Percentiles rank a stretch among this genome's conserved stretches.
phyloP scores from a whole-genome alignment of 2,888 invertebrate genomes.

The Pachymerium ferrugineum region DNA sequence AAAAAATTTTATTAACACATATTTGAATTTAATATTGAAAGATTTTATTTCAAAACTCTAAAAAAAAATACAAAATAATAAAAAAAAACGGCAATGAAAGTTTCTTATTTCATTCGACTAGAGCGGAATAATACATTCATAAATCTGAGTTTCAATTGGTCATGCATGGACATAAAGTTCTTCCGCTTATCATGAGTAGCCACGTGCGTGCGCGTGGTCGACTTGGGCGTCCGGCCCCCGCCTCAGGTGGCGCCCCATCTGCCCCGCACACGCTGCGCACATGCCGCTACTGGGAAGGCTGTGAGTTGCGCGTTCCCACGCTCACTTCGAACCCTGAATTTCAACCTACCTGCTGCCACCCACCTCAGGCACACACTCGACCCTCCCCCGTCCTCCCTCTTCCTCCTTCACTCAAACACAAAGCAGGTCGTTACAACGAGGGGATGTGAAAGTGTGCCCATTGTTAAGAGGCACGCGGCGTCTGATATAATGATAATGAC shows the following conservation, averaged over 20 bases:
- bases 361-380: background rate
- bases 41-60: no score
- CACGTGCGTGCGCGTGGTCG: conserved; percentile 29
- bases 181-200: background rate
- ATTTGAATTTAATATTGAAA: no score
- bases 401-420: background rate
- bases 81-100: no score
- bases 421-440: background rate
- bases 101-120: background rate
- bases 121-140: background rate
- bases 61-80: no score
- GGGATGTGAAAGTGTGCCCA: background rate
- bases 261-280: conserved; percentile 31
- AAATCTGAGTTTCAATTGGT: background rate
- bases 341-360: background rate
- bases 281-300: conserved; percentile 29
- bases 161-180: background rate
- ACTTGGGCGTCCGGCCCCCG: conserved; percentile 1
- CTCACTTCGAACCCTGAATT: background rate
- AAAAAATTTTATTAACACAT: no score
- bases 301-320: conserved; percentile 15
- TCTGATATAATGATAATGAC: background rate
- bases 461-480: background rate
- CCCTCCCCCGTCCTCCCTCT: background rate
- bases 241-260: conserved; percentile 28